phyloP scores from a whole-genome alignment of 1,140 invertebrate species.

The Drosophila erecta region DNA sequence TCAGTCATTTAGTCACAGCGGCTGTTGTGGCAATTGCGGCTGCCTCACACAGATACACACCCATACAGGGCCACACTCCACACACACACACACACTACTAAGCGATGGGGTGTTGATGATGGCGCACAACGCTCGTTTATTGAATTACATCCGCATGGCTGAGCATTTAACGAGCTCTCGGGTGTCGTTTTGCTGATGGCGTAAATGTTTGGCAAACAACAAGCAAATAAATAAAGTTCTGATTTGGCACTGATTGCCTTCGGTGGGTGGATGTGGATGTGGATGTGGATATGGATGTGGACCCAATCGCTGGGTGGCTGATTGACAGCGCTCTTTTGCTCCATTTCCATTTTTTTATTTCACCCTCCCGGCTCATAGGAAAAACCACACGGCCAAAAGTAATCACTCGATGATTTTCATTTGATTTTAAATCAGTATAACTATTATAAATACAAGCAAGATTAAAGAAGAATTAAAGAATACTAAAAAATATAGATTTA shows the following conservation, averaged over 20 bases:
- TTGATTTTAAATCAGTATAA: too few relatives aligned
- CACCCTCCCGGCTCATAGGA: constrained; percentile 45
- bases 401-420: too few relatives aligned
- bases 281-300: not conserved
- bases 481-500: too few relatives aligned
- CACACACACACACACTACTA: constrained; percentile 45
- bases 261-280: constrained; percentile 16
- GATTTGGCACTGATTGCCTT: constrained; percentile 82
- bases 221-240: constrained; percentile 84
- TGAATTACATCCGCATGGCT: constrained; percentile 84
- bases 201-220: constrained; percentile 83
- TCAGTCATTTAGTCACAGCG: constrained; percentile 77
- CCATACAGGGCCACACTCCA: not conserved
- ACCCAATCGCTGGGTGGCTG: constrained; percentile 15
- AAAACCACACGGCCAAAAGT: constrained; percentile 29
- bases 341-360: constrained; percentile 14
- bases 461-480: too few relatives aligned
- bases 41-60: constrained; percentile 36
- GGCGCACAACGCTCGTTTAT: constrained; percentile 76
- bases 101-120: constrained; percentile 76
- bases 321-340: constrained; percentile 9
- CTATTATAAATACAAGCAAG: too few relatives aligned
- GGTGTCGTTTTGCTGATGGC: constrained; percentile 83
- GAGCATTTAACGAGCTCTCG: constrained; percentile 83
- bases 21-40: constrained; percentile 42